Base-by-base conservation (phyloP, 2,888 invertebrate species). In the Tachina grossa region DNA sequence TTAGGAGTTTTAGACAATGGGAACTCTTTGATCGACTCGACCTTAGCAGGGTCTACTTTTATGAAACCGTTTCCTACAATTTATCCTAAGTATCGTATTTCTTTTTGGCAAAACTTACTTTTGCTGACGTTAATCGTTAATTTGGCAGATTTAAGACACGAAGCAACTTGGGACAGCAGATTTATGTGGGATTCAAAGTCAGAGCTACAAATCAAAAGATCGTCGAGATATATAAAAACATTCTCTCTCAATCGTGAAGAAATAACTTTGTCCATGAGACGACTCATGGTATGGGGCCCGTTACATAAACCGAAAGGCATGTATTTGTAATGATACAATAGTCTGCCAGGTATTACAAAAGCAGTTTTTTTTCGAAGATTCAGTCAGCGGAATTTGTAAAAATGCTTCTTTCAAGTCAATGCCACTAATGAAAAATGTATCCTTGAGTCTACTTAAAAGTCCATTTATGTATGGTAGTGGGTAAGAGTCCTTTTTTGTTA, bases 81-180 rank as follows among this genome's bases (percentile, higher is more conserved):
- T 1, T 49, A 49, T 9, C 49, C 49, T n/a, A 49, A n/a, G 9
- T 49, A 49, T 6, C 49, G n/a, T 10, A 47, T 13, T 47, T 22
- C 22, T 22, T 22, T 22, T 22, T 22, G 22, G 9, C 72, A 65
- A 55, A 86, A 83, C 39, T 83, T 77, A 6, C 69, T 22, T 22
- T 77, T 85, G 8, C n/a, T 31, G 0, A 51, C 80, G 14, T 80
- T 81, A 4, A 81, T 81, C 1, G 81, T 75, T 2, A 81, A 43
- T 43, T 66, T 57, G 1, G 66, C 66, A 0, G 16, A 13, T 6
- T 59, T 59, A 9, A 59, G 19, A n/a, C 31, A 31, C 8, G 19
- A 8, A 6, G 57, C 55, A 1, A 57, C 55, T 31, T 57, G 5
- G 4, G 13, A 10, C 11, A 57, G 31, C 10, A 57, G 31, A 5